Evolutionary conservation across 2,888 invertebrate species (phyloP).

Genomic region (Neoaliturus tenellus): DNA sequence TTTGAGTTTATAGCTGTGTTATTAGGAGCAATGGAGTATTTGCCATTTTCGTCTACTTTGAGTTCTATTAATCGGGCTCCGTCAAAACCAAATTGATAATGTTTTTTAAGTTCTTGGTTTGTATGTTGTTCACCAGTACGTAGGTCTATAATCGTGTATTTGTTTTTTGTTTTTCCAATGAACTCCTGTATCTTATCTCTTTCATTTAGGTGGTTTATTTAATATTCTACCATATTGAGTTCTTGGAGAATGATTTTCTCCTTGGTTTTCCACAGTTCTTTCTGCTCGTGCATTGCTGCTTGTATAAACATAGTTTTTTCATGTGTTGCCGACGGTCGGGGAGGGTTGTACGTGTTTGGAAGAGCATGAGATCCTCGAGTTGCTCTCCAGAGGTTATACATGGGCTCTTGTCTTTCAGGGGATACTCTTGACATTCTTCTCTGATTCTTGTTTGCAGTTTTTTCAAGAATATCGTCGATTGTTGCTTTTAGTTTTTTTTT

Average conservation of each 20-base stretch:
- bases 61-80: constrained; percentile 20
- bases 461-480: constrained; percentile 23
- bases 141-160: constrained; percentile 16
- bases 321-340: neutral
- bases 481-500: constrained; percentile 18
- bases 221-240: neutral
- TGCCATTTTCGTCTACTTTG: neutral
- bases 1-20: neutral
- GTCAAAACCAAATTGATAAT: constrained; percentile 29
- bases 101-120: neutral
- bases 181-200: neutral
- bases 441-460: neutral
- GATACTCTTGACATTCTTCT: neutral
- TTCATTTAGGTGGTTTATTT: neutral
- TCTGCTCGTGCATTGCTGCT: constrained; percentile 35
- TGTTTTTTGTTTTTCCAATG: neutral
- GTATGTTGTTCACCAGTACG: constrained; percentile 9
- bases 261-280: constrained; percentile 37
- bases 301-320: neutral
- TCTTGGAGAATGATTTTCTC: constrained; percentile 30
- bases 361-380: neutral
- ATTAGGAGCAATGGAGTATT: constrained; percentile 18
- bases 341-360: neutral
- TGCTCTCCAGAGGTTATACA: constrained; percentile 12
- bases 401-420: neutral